phyloP scores from a whole-genome alignment of 2,113 vertebrate genomes.

The Hyperopisus bebe region DNA sequence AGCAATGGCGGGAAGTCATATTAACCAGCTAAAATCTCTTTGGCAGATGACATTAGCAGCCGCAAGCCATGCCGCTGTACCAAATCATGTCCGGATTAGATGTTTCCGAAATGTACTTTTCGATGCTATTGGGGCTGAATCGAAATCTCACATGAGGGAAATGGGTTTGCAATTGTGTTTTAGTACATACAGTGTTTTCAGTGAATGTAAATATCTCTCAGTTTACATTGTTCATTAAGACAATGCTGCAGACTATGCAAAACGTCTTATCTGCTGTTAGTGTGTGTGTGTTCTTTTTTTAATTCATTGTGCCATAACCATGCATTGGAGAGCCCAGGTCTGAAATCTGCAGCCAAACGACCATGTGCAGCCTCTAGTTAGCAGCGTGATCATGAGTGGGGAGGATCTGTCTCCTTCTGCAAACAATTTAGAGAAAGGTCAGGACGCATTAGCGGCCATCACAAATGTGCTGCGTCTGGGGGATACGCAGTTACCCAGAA shows the following conservation, averaged over 20 bases:
- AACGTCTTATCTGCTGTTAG: background rate
- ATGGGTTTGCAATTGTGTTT: background rate
- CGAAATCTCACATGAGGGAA: background rate
- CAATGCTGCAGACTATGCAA: background rate
- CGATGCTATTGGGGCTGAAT: background rate
- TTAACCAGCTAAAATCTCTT: conserved; percentile 15
- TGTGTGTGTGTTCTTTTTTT: background rate
- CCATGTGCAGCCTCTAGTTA: conserved; percentile 8
- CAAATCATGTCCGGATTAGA: background rate
- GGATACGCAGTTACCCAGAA: conserved; percentile 7
- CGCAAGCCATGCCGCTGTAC: background rate
- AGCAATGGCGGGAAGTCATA: conserved; percentile 21
- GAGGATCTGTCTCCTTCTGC: conserved; percentile 26
- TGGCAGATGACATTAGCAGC: background rate
- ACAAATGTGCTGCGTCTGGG: background rate
- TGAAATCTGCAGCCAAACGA: background rate
- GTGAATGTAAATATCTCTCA: background rate
- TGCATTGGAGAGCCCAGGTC: background rate
- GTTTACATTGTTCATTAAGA: background rate
- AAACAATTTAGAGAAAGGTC: conserved; percentile 38
- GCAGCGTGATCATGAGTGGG: background rate
- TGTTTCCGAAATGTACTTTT: background rate
- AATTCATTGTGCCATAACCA: background rate
- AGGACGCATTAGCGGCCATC: conserved; percentile 22
- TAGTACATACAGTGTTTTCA: background rate